Conservation (phyloP, 2,888 invertebrate species). For the Nemurella pictetii region DNA sequence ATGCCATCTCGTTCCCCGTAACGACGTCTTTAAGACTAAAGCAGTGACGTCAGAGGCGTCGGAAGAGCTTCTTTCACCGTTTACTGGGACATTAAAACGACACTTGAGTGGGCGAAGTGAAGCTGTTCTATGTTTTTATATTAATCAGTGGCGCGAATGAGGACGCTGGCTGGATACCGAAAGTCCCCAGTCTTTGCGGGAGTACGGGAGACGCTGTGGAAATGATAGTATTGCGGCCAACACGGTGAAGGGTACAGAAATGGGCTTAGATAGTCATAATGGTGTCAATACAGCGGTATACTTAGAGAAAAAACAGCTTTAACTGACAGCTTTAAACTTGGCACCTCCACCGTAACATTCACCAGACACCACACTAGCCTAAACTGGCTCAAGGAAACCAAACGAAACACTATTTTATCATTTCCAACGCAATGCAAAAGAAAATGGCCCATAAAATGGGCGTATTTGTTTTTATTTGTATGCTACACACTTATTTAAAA, state of each 20-base stretch:
- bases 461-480: not conserved
- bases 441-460: not conserved
- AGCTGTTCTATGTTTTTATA: not conserved
- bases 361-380: not conserved
- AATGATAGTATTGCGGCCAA: not conserved
- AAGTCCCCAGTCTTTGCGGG: not conserved
- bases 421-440: not conserved
- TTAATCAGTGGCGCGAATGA: not conserved
- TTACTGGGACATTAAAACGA: not conserved
- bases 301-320: not conserved
- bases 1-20: not conserved
- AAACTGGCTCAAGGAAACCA: not conserved
- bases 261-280: not conserved
- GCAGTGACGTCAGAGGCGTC: not conserved
- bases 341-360: not conserved
- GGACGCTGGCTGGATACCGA: not conserved
- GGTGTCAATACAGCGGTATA: not conserved
- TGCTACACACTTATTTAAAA: not conserved
- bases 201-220: not conserved
- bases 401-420: not conserved
- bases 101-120: not conserved
- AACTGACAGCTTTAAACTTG: not conserved
- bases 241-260: not conserved
- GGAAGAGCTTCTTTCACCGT: not conserved
- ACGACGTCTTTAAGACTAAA: not conserved